Percentiles rank a stretch among this genome's conserved stretches.
These are phyloP conservation scores for Schizothorax lantsangensis DNA, from an alignment of 2,797 vertebrate species.

Conservation along the genomic window DNA sequence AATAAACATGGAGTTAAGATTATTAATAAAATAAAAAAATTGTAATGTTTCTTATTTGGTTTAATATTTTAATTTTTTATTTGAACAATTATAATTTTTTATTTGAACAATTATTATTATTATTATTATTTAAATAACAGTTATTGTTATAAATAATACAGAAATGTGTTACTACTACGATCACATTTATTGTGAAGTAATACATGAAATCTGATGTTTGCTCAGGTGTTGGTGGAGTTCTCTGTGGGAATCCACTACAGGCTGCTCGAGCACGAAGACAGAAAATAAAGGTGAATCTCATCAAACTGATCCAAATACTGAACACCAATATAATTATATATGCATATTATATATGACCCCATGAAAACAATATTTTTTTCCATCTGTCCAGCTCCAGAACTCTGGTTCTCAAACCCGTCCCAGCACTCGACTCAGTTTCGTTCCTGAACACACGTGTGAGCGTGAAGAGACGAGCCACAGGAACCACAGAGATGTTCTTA, in stretches of 20 bases:
- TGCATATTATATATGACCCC: neutral
- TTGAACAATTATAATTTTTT: neutral
- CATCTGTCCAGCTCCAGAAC: slow-evolving; percentile 20
- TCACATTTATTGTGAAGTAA: neutral
- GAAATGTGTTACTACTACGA: neutral
- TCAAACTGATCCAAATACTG: neutral
- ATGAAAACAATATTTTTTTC: neutral
- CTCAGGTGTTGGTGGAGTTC: slow-evolving; percentile 83
- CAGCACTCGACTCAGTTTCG: slow-evolving; percentile 65
- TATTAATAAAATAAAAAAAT: neutral
- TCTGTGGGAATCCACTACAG: slow-evolving; percentile 90
- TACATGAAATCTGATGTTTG: neutral
- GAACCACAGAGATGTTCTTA: slow-evolving; percentile 69
- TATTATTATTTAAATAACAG: neutral
- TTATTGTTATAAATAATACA: neutral
- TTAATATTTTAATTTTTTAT: neutral
- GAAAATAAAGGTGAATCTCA: slow-evolving; percentile 78
- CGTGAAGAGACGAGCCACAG: slow-evolving; percentile 64
- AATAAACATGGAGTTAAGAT: too few relatives aligned
- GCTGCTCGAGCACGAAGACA: slow-evolving; percentile 82
- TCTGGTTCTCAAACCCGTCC: slow-evolving; percentile 33
- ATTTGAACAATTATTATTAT: neutral
- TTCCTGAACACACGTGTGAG: slow-evolving; percentile 75
- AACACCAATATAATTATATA: neutral
- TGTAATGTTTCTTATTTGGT: neutral